phyloP scores from a whole-genome alignment of 2,113 vertebrate species.

The Mirounga angustirostris region DNA sequence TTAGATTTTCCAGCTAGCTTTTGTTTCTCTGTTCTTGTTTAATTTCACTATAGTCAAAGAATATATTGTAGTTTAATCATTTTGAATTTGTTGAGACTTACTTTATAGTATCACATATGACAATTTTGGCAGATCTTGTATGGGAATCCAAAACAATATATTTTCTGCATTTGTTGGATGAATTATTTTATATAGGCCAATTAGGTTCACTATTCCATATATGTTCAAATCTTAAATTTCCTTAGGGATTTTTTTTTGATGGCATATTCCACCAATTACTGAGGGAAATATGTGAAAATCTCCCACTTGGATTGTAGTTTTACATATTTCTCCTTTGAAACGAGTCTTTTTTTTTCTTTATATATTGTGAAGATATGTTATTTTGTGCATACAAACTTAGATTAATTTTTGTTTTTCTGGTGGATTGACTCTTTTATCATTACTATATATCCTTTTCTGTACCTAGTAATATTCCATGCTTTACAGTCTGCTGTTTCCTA shows the following conservation, averaged over 20 bases:
- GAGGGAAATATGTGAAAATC: background rate
- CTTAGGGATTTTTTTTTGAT: background rate
- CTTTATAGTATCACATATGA: background rate
- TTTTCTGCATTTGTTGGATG: background rate
- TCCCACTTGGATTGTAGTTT: background rate
- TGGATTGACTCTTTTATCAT: background rate
- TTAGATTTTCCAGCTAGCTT: background rate
- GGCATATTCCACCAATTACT: background rate
- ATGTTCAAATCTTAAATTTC: background rate
- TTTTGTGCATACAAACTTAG: conserved; percentile 25
- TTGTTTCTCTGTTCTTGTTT: background rate
- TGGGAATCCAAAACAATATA: background rate
- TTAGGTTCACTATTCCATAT: background rate
- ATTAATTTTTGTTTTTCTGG: background rate
- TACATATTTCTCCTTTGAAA: background rate
- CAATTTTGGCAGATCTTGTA: background rate
- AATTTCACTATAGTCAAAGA: background rate
- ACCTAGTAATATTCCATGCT: background rate
- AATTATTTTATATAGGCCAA: background rate
- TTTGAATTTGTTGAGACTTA: background rate
- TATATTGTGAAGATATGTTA: background rate
- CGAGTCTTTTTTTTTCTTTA: background rate
- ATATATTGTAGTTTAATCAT: background rate
- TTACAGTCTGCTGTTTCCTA: background rate
- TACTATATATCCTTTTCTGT: background rate